phyloP scores from a whole-genome alignment of 2,797 vertebrate genomes.

The Amphiprion clarkii region DNA sequence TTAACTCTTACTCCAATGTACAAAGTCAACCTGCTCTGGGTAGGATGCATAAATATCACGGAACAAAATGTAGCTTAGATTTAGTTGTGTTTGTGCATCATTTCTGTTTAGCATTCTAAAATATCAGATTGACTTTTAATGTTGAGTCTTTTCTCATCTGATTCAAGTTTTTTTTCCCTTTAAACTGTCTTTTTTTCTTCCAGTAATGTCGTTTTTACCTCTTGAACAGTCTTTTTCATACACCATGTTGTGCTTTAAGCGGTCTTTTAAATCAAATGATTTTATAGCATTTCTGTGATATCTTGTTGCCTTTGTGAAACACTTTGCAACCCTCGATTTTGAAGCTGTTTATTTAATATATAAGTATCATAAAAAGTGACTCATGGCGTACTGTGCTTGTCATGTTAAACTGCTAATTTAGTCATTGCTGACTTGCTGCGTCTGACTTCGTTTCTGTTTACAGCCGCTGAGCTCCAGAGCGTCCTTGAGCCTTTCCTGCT shows the following conservation, averaged over 20 bases:
- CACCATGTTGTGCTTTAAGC: too few species aligned
- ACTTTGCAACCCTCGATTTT: too few species aligned
- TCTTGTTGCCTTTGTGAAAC: too few species aligned
- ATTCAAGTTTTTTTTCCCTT: too few species aligned
- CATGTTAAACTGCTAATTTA: not conserved
- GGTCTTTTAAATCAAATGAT: too few species aligned
- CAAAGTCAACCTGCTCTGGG: conserved; percentile 84
- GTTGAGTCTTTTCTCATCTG: too few species aligned
- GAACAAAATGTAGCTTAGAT: not conserved
- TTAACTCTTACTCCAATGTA: conserved; percentile 82
- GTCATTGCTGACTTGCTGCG: not conserved
- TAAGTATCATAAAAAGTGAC: not conserved
- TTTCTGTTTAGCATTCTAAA: not conserved
- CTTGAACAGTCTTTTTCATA: too few species aligned
- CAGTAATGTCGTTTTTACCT: too few species aligned
- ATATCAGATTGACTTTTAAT: not conserved
- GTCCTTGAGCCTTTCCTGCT: conserved; percentile 93
- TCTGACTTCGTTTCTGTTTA: not conserved
- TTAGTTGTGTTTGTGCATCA: not conserved
- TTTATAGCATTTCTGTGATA: too few species aligned
- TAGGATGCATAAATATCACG: conserved; percentile 48
- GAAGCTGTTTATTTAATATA: not conserved
- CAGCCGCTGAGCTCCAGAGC: conserved; percentile 90
- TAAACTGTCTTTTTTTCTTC: not conserved
- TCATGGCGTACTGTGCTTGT: not conserved